Base-by-base conservation (phyloP, 1,140 invertebrate genomes). In the Drosophila ercepeae region DNA sequence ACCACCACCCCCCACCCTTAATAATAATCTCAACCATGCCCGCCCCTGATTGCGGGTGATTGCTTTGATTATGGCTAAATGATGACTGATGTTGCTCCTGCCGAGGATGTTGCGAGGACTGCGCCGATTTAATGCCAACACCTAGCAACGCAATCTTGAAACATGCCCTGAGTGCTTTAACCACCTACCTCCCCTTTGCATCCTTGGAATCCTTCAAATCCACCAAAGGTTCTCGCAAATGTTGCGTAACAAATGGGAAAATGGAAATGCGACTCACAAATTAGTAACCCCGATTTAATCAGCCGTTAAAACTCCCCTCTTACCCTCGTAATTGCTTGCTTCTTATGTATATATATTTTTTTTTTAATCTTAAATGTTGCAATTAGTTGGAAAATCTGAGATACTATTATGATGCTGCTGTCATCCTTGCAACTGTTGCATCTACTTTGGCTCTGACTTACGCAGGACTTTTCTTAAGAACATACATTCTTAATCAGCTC, bases 251-350 rank as follows among this genome's bases (percentile, higher is more conserved):
- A 45, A 67, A 67, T 67, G 61, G 61, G 61, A 44, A 61, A 65
- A 51, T 50, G 46, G 29, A 65, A 67, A 45, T 51, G 27, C 14
- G 21, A 45, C 76, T 69, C 68, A 57, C 70, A 57, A 86, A 77
- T 81, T 77, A 76, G 82, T 88, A 81, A 88, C 82, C 81, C 81
- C 76, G 77, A 88, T 88, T 54, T 78, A 89, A 88, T 88, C 82
- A 82, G 78, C 44, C 45, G 77, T 36, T 54, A 78, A 81, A 65
- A 53, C 46, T 9, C 7, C 48, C 13, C 48, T 13, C 48, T 13
- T 21, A 32, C 29, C 11, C 25, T 6, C 14, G n/a, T 70, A 71
- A 44, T 65, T 64, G 63, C 42, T 65, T 1, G 59, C 42, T 64
- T 1, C 25, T 5, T 44, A n/a, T n/a, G n/a, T n/a, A n/a, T n/a